These are phyloP conservation scores for Tenthredo distinguenda DNA, from an alignment of 2,888 invertebrate genomes.

Conservation along the genomic window DNA sequence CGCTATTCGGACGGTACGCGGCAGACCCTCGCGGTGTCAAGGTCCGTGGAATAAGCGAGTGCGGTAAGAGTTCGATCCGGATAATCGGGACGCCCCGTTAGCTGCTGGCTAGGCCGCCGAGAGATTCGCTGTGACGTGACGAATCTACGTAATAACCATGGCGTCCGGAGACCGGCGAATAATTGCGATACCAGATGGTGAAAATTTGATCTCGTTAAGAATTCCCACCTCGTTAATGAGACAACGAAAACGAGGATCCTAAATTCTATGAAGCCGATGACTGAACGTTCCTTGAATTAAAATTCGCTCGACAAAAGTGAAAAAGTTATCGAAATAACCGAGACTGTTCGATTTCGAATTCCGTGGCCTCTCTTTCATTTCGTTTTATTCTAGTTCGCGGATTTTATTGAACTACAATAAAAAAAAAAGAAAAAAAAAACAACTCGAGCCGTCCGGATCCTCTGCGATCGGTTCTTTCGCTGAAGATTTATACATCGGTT, in stretches of 20 bases:
- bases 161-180: no score
- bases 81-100: slow-evolving; percentile 31
- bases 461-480: slow-evolving; percentile 22
- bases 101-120: not conserved
- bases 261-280: not conserved
- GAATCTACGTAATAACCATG: slow-evolving; percentile 23
- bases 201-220: not conserved
- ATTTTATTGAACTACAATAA: not conserved
- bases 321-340: not conserved
- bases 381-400: not conserved
- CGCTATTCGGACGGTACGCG: slow-evolving; percentile 16
- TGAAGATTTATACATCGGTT: not conserved
- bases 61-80: slow-evolving; percentile 45
- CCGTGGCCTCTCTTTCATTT: no score
- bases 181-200: no score
- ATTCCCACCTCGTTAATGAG: not conserved
- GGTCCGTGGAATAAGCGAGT: slow-evolving; percentile 36
- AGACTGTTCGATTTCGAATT: not conserved
- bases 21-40: slow-evolving; percentile 44
- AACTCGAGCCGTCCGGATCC: not conserved
- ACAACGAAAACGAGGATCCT: not conserved
- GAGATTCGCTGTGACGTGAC: slow-evolving; percentile 25
- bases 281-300: no score
- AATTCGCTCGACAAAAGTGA: not conserved
- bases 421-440: not conserved